Conservation (phyloP, 2,113 vertebrate species). For the Equus przewalskii region DNA sequence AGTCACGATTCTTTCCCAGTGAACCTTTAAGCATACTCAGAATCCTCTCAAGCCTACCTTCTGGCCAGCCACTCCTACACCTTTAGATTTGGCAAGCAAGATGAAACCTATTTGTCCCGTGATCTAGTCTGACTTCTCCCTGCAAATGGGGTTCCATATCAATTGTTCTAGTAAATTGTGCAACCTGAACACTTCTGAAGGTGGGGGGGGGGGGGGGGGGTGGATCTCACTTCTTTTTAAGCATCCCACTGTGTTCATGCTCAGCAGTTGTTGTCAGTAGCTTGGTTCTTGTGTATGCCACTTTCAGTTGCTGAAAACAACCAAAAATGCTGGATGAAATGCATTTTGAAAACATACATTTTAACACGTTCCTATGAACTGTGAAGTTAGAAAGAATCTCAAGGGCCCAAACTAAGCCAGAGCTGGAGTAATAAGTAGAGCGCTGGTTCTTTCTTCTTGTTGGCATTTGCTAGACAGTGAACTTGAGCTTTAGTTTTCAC, state of each 20-base stretch:
- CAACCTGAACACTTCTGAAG: not conserved
- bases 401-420: constrained; percentile 4
- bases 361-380: not conserved
- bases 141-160: not conserved
- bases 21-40: not conserved
- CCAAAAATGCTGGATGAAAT: not conserved
- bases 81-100: constrained; percentile 14
- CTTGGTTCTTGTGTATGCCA: not conserved
- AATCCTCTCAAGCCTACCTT: not conserved
- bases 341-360: not conserved
- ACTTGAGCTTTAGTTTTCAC: not conserved
- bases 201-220: not conserved
- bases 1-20: not conserved
- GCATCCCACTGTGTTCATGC: not conserved
- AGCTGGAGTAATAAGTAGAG: not conserved
- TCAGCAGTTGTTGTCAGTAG: not conserved
- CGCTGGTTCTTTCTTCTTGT: not conserved
- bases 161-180: not conserved
- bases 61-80: not conserved
- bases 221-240: not conserved
- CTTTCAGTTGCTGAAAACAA: constrained; percentile 31
- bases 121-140: not conserved
- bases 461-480: not conserved
- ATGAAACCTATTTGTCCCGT: not conserved
- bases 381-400: constrained; percentile 32